Conservation (phyloP, 2,888 invertebrate genomes). For the Anarsia innoxiella region DNA sequence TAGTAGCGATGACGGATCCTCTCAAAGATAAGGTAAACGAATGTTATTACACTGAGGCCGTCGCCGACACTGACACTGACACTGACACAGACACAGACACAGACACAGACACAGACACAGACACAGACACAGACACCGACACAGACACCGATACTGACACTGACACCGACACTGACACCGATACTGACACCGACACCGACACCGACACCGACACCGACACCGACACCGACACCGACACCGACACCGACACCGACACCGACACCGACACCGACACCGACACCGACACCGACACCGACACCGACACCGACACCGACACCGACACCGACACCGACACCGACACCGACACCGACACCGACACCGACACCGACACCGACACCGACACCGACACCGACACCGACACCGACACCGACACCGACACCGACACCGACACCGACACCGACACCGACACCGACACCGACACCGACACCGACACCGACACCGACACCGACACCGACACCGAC, state of each 20-base stretch:
- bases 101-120: background rate
- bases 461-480: background rate
- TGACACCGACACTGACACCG: no score
- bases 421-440: background rate
- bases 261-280: background rate
- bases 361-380: background rate
- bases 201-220: background rate
- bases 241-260: background rate
- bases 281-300: background rate
- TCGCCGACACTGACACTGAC: no score
- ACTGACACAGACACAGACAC: no score
- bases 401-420: background rate
- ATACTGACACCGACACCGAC: background rate
- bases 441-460: background rate
- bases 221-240: background rate
- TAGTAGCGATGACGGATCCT: conserved; percentile 71
- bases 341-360: background rate
- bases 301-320: background rate
- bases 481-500: background rate
- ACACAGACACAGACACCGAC: background rate
- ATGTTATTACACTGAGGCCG: no score
- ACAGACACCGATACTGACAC: background rate
- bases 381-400: background rate
- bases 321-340: background rate
- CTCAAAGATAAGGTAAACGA: no score